These are phyloP conservation scores for Chanos chanos DNA, from an alignment of 2,797 vertebrate genomes.

Conservation along the genomic window DNA sequence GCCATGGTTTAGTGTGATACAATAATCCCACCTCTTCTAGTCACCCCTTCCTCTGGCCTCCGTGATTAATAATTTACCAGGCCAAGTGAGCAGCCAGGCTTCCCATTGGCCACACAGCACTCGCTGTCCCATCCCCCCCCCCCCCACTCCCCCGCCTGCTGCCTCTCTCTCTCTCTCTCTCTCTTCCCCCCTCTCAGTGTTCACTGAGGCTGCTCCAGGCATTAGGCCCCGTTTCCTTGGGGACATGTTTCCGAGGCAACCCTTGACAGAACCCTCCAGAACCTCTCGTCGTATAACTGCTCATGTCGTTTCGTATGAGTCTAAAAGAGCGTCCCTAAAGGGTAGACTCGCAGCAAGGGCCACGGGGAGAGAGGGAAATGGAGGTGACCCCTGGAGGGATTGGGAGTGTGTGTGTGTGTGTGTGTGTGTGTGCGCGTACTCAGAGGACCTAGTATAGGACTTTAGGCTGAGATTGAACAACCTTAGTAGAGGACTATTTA, in stretches of 20 bases:
- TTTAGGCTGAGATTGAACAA: constrained; percentile 11
- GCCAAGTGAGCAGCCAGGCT: constrained; percentile 4
- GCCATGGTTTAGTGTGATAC: constrained; percentile 28
- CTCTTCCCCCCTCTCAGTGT: neutral
- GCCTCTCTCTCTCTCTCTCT: neutral
- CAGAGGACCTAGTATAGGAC: neutral
- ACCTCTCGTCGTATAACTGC: constrained; percentile 6
- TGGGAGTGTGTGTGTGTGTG: too few relatives aligned
- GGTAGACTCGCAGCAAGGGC: constrained; percentile 22
- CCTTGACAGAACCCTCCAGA: constrained; percentile 5
- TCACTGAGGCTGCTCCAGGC: neutral
- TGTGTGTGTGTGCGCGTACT: neutral
- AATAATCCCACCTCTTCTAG: constrained; percentile 27
- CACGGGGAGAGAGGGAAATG: too few relatives aligned
- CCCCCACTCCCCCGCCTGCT: neutral
- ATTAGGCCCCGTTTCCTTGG: constrained; percentile 2
- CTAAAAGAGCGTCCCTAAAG: constrained; percentile 1
- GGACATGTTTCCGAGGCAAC: neutral
- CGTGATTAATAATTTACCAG: constrained; percentile 41
- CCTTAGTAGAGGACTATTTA: constrained; percentile 16
- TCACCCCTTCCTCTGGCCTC: constrained; percentile 15
- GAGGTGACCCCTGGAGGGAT: neutral
- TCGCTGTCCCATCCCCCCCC: neutral
- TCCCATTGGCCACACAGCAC: constrained; percentile 13
- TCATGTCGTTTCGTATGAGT: neutral